Percentiles rank a stretch among this genome's conserved stretches.
Conservation (phyloP, 2,797 vertebrate genomes). For the Pseudomugil tenellus region DNA sequence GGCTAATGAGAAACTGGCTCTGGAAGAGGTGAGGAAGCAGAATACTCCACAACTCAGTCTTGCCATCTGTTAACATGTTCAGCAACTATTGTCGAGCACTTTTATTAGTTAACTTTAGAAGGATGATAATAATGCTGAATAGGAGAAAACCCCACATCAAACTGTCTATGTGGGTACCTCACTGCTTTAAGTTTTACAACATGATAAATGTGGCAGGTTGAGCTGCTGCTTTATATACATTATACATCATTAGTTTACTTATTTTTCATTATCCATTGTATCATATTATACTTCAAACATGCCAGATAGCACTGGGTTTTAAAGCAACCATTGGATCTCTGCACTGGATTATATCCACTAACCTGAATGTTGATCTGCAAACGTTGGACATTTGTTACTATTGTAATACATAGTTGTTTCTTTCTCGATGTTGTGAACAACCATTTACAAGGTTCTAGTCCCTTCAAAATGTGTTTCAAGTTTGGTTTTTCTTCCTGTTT, state of each 20-base stretch:
- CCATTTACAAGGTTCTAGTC: not conserved
- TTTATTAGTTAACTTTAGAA: no score
- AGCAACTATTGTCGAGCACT: not conserved
- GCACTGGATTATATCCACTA: not conserved
- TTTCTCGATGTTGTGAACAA: not conserved
- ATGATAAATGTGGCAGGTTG: not conserved
- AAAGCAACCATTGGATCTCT: not conserved
- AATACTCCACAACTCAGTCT: no score
- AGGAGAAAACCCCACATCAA: no score
- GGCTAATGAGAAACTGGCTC: slow-evolving; percentile 89
- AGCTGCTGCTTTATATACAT: not conserved
- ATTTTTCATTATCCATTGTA: not conserved
- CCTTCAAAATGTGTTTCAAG: not conserved
- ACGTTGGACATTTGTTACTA: not conserved
- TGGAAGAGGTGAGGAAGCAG: slow-evolving; percentile 86
- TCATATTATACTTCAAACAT: not conserved
- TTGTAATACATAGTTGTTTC: not conserved
- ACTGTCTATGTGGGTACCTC: not conserved
- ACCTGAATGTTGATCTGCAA: not conserved
- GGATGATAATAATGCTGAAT: no score
- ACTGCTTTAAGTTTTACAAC: not conserved
- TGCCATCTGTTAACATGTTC: not conserved
- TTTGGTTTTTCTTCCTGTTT: not conserved
- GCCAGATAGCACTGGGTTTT: not conserved
- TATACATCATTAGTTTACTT: not conserved